phyloP scores from a whole-genome alignment of 2,113 vertebrate genomes.

The Ictidomys tridecemlineatus region DNA sequence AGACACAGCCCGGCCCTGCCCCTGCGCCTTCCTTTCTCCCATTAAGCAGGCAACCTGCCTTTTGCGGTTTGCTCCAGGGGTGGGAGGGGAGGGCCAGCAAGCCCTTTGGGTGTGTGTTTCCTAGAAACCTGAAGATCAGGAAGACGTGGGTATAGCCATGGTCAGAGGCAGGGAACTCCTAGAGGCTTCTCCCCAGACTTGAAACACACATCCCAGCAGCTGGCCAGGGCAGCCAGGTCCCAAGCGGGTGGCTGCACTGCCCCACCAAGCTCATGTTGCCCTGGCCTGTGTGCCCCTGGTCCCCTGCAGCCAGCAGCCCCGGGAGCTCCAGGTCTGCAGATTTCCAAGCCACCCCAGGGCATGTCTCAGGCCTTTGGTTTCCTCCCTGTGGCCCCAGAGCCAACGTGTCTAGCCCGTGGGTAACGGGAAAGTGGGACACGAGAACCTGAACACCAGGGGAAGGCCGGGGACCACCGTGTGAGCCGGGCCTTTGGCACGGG shows the following conservation, averaged over 20 bases:
- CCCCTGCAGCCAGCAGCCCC: background rate
- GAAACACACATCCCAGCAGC: background rate
- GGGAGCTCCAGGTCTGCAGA: background rate
- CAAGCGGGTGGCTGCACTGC: no score
- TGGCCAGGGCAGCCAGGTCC: no score
- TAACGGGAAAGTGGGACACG: no score
- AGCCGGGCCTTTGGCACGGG: no score
- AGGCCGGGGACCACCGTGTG: no score
- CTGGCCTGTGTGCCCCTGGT: background rate
- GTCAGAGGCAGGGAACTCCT: background rate
- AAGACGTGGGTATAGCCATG: no score
- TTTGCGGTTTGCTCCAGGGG: background rate
- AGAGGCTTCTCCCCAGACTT: background rate
- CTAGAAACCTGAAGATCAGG: background rate
- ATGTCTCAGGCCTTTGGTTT: fast-evolving
- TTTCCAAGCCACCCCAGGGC: background rate
- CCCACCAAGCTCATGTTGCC: no score
- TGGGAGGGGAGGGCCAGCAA: background rate
- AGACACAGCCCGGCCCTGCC: no score
- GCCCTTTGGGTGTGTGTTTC: background rate
- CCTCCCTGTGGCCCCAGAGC: background rate
- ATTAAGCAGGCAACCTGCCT: background rate
- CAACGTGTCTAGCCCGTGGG: no score
- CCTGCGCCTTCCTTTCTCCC: no score
- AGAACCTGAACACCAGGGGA: background rate